Base-by-base conservation (phyloP, 2,113 vertebrate species). In the Aldabrachelys gigantea region DNA sequence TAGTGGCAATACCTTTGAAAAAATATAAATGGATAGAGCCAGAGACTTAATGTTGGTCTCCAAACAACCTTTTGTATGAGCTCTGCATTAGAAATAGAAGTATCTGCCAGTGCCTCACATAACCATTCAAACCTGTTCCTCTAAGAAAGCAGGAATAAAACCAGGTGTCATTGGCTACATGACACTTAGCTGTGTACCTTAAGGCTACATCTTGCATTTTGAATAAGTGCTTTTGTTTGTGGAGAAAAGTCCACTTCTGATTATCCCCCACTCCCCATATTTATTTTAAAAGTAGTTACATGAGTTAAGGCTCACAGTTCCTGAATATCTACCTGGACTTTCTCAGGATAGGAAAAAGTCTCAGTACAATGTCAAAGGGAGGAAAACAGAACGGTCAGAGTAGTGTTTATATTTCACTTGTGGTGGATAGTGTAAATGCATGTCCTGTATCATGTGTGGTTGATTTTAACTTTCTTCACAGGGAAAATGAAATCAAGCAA, bases 211-310 rank as follows among this genome's bases (percentile, higher is more conserved):
- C 41, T 29, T 47, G 41, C 75, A 47, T 78, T 47, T 78, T 11
- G 24, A 38, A 22, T 7, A 22, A 72, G 69, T 72, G n/a, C 22
- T 38, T 19, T 41, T 75, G n/a, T 38, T 72, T 35, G 38, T 16
- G 13, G 8, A 35, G 31, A n/a, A 75, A 75, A 41, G 6, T 78
- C 24, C 25, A 44, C 11, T 25, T 78, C 41, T 78, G 75, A 14
- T 44, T 44, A 27, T 44, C 16, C 7, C 41, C 9, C 7, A 1
- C 2, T 2, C 12, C 2, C 17, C 35, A 2, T 9, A 76, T 25
- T 41, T 41, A 75, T 44, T 76, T 44, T 41, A 76, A 76, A 44
- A 76, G 72, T 9, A 76, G 12, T 76, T 11, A 25, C 10, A 38
- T n/a, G n/a, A 35, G 16, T 19, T 69, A n/a, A 69, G 62, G n/a